Evolutionary conservation across 2,888 invertebrate genomes (phyloP), one percentile per base, ranked within the genome.

Genomic region (Drosophila colorata): DNA sequence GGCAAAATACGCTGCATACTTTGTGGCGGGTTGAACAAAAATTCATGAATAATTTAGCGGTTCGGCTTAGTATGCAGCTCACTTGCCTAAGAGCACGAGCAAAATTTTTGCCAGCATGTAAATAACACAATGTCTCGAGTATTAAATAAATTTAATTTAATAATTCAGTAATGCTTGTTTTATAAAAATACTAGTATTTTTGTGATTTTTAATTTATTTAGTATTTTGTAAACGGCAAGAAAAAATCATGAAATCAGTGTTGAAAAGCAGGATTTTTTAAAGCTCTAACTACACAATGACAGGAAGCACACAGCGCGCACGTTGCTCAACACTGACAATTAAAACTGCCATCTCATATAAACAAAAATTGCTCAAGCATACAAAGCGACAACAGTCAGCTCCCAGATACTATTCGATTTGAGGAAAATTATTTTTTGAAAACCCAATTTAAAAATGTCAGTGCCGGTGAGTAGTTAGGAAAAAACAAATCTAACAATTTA

Each of bases 321-420:
- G 13, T 33, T 71, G 58, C 16, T 3, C 76, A 76, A 11, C 65
- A 76, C 77, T 76, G 49, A 2, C 2, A 33, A 8, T 41, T 18
- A 40, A 61, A 70, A 58, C 49, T 71, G 76, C 31, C 71, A 25
- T 52, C 49, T 65, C 72, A 73, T 70, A 16, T 11, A 7, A 59
- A 51, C 13, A 57, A 58, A 53, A 46, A 33, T 47, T 16, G 5
- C 23, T 20, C 9, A 25, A 33, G 35, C 31, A 7, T 7, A 14
- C 40, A 3, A 16, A n/a, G 51, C 41, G n/a, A 13, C 18, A 11
- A 1, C 9, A 38, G 2, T 7, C 13, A 2, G 7, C 8, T 20
- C 1, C 25, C 4, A 49, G 11, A 16, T 31, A 47, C 13, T 0
- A 31, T 37, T 48, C 13, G 14, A 16, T 63, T 43, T 41, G 8